Evolutionary conservation across 2,797 vertebrate genomes (phyloP).

Genomic region (Pogoniulus pusillus): DNA sequence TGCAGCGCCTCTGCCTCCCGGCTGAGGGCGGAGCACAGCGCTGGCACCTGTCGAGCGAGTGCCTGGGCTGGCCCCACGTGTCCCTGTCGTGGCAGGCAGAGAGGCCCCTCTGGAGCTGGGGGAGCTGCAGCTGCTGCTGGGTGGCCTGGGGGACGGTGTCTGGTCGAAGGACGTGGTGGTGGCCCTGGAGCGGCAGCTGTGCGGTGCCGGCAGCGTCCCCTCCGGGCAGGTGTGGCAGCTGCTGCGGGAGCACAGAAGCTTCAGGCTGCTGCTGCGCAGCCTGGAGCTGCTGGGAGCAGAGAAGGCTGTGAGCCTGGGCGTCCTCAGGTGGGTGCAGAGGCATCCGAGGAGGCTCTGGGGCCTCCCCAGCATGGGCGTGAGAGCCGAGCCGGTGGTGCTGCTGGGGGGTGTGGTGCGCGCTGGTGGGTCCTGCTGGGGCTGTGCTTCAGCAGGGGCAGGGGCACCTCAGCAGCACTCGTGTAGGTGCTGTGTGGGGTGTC

Average conservation of each 20-base stretch:
- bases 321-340: slow-evolving; percentile 77
- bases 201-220: slow-evolving; percentile 64
- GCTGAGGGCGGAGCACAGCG: too few relatives aligned
- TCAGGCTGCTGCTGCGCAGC: slow-evolving; percentile 85
- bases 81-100: not conserved
- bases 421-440: not conserved
- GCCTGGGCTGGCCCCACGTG: not conserved
- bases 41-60: too few relatives aligned
- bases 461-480: fast-evolving
- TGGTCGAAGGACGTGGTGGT: slow-evolving; percentile 86
- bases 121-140: slow-evolving; percentile 73
- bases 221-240: slow-evolving; percentile 75
- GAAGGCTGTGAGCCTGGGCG: slow-evolving; percentile 80
- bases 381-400: not conserved
- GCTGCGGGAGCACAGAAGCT: slow-evolving; percentile 81
- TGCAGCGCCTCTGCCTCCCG: not conserved
- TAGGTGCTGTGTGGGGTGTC: not conserved
- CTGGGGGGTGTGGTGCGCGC: fast-evolving
- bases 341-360: not conserved
- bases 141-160: slow-evolving; percentile 77
- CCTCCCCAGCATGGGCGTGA: not conserved
- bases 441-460: not conserved
- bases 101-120: not conserved
- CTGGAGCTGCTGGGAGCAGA: slow-evolving; percentile 86
- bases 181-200: slow-evolving; percentile 87